A percentile compares a stretch with the other conserved stretches of the same genome.
Conservation (phyloP, 2,888 invertebrate species). For the Syrphus vitripennis region DNA sequence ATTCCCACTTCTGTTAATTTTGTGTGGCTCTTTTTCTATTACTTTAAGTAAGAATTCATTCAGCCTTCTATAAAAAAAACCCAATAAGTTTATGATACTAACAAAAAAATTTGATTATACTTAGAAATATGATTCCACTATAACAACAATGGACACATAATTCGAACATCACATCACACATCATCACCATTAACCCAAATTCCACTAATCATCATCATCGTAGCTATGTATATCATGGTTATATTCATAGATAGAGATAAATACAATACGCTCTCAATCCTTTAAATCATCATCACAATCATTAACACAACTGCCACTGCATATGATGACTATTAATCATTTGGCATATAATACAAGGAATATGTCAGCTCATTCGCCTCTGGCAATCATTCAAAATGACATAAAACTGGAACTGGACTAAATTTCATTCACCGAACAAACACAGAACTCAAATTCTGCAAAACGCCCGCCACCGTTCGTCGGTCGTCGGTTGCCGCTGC, state of each 20-base stretch:
- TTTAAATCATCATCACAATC: constrained; percentile 71
- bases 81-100: no score
- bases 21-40: no score
- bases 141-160: neutral
- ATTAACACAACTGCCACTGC: constrained; percentile 71
- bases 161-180: neutral
- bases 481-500: no score
- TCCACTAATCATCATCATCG: constrained; percentile 69
- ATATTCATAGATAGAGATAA: neutral
- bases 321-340: constrained; percentile 71
- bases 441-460: constrained; percentile 7
- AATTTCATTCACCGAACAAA: constrained; percentile 63
- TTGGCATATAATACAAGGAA: constrained; percentile 61
- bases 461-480: no score
- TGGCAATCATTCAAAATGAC: constrained; percentile 70
- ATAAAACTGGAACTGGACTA: constrained; percentile 50
- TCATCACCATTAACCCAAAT: constrained; percentile 62
- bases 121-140: neutral
- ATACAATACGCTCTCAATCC: constrained; percentile 52
- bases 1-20: no score
- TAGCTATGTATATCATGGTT: constrained; percentile 2
- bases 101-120: neutral
- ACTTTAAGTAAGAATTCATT: no score
- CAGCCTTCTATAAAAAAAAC: neutral
- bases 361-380: constrained; percentile 62